Base-by-base conservation (phyloP, 2,888 invertebrate species). In the Lasioglossum oenotherae region DNA sequence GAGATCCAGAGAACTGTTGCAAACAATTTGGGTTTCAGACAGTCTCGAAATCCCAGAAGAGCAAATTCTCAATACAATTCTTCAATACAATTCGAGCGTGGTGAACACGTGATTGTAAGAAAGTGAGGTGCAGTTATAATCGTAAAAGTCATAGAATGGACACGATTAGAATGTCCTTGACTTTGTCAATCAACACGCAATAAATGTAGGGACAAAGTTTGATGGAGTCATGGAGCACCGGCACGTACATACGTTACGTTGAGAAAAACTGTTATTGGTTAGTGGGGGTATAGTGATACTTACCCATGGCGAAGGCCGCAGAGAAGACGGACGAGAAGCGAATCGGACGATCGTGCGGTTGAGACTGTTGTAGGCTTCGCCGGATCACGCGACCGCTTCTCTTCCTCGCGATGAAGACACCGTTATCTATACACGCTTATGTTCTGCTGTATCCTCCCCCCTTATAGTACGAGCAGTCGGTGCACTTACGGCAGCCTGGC, bases 351-450 rank as follows among this genome's bases (percentile, higher is more conserved):
- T n/a, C 38, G 71, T 27, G 41, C 38, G 71, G 75, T 41, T 0
- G 80, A 72, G 23, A 19, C 38, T 31, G 31, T 60, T 41, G 80
- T 27, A 53, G 69, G 38, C 44, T 78, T 74, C 69, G 71, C 72
- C 27, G 80, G 41, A 23, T 16, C 53, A 74, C 44, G 60, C 67
- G 57, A 72, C 38, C 57, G 38, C 75, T 69, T 69, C 80, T 78
- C 69, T 84, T 84, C 69, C 60, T 49, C 57, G 27, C 12, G 38
- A 57, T 27, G 71, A 85, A 82, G 72, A 82, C 78, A 92, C 92
- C 92, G 92, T 92, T 92, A 92, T 91, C 78, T 90, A 87, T 84
- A 77, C 77, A 78, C 80, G 67, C 73, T 82, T 78, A 88, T 80
- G 80, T 81, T 88, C 72, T 81, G 75, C 81, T 88, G 81, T 72